phyloP scores from a whole-genome alignment of 2,888 invertebrate genomes.

The Leucoma salicis region DNA sequence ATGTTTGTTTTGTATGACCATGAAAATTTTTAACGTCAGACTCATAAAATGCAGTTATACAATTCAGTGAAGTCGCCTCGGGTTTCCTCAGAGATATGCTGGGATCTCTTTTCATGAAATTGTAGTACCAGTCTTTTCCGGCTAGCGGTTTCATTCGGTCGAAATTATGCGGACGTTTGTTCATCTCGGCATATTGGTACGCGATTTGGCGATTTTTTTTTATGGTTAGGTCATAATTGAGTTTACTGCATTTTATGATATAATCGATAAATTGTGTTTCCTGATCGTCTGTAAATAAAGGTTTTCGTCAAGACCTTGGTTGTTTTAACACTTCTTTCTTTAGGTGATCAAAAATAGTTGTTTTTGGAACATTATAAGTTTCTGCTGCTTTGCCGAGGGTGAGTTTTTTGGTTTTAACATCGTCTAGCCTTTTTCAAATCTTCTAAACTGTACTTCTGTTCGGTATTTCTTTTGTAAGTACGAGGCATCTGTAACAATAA shows the following conservation, averaged over 20 bases:
- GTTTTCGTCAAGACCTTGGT: too few species aligned
- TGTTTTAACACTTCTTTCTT: too few species aligned
- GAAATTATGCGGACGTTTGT: background rate
- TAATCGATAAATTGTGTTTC: too few species aligned
- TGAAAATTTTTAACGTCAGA: background rate
- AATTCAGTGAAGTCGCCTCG: background rate
- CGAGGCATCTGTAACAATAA: slow-evolving; percentile 23
- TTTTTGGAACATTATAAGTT: background rate
- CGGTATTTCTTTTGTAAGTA: slow-evolving; percentile 15
- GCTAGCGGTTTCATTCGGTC: background rate
- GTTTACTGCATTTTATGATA: background rate
- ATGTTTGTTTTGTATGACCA: background rate
- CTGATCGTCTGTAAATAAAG: too few species aligned
- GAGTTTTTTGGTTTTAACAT: background rate
- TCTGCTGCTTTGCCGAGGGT: background rate
- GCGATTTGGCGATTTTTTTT: background rate
- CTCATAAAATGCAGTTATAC: background rate
- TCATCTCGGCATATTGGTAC: background rate
- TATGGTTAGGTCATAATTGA: background rate
- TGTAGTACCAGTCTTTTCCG: background rate
- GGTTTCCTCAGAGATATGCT: background rate
- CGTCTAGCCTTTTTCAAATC: slow-evolving; percentile 9
- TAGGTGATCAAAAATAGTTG: too few species aligned
- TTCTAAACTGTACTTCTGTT: slow-evolving; percentile 14
- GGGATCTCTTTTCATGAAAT: background rate